Conservation (phyloP, 2,888 invertebrate species). For the Oxyteleia sp. region DNA sequence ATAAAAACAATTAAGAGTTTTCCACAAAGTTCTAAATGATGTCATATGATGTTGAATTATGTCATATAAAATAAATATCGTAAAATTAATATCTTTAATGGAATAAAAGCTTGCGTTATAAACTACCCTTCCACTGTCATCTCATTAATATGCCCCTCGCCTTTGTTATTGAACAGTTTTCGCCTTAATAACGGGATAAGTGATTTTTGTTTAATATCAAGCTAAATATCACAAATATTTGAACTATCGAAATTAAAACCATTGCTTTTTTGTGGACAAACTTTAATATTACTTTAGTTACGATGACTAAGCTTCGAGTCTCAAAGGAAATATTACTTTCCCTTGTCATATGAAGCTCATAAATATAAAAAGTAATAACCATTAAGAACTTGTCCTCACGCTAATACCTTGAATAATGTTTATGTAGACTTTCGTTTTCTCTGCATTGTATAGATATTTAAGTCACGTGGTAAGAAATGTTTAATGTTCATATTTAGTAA, state of each 20-base stretch:
- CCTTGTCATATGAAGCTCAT: slow-evolving; percentile 16
- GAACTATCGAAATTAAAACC: slow-evolving; percentile 26
- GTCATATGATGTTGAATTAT: too few relatives aligned
- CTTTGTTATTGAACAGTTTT: slow-evolving; percentile 7
- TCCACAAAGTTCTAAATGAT: too few relatives aligned
- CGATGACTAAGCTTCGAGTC: slow-evolving; percentile 8
- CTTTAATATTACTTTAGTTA: slow-evolving; percentile 6
- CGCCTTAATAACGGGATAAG: slow-evolving; percentile 3
- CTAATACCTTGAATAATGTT: slow-evolving; percentile 12
- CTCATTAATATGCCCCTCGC: not conserved
- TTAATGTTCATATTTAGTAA: too few relatives aligned
- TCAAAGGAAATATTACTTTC: slow-evolving; percentile 20
- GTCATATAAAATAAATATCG: too few relatives aligned
- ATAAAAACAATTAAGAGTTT: too few relatives aligned
- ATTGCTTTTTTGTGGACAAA: not conserved
- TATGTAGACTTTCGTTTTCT: too few relatives aligned
- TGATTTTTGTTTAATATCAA: slow-evolving; percentile 32
- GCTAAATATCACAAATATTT: slow-evolving; percentile 7
- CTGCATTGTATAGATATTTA: too few relatives aligned
- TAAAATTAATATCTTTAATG: too few relatives aligned
- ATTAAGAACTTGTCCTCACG: slow-evolving; percentile 30
- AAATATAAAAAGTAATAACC: slow-evolving; percentile 38
- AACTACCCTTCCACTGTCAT: too few relatives aligned
- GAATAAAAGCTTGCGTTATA: too few relatives aligned
- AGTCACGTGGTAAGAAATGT: too few relatives aligned